Percentiles rank a stretch among this genome's conserved stretches.
phyloP scores from a whole-genome alignment of 2,888 invertebrate species.

The Pyrrhosoma nymphula region DNA sequence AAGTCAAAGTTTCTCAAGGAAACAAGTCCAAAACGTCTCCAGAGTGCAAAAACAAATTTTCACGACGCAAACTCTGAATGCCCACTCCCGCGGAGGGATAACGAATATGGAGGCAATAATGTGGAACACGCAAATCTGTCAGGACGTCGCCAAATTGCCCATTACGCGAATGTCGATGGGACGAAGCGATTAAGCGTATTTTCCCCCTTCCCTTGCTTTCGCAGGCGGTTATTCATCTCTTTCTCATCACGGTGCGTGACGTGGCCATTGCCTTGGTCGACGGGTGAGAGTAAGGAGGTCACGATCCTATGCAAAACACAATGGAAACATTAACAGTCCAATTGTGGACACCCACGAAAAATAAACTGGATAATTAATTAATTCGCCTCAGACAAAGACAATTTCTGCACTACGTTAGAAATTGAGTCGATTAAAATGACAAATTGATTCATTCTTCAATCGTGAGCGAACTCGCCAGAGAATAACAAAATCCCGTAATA shows the following conservation, averaged over 20 bases:
- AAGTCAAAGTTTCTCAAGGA: neutral
- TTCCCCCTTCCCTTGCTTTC: neutral
- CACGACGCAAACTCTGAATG: neutral
- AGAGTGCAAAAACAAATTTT: neutral
- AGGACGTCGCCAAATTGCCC: conserved; percentile 19
- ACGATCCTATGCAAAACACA: neutral
- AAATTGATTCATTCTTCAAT: neutral
- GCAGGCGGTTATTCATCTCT: neutral
- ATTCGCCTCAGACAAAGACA: neutral
- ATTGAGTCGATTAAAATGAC: neutral
- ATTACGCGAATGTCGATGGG: conserved; percentile 37
- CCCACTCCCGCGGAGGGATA: neutral
- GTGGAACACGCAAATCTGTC: conserved; percentile 34
- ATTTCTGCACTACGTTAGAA: neutral
- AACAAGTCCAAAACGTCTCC: neutral
- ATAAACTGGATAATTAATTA: neutral
- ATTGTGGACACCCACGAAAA: neutral
- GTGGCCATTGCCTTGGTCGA: conserved; percentile 1
- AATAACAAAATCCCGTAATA: neutral
- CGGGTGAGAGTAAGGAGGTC: neutral
- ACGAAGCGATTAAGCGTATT: conserved; percentile 21
- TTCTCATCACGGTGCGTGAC: neutral
- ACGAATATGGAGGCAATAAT: neutral
- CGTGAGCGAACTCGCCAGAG: neutral
- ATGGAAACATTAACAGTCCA: neutral